Evolutionary conservation across 2,113 vertebrate genomes (phyloP).

Genomic region (Sander lucioperca): DNA sequence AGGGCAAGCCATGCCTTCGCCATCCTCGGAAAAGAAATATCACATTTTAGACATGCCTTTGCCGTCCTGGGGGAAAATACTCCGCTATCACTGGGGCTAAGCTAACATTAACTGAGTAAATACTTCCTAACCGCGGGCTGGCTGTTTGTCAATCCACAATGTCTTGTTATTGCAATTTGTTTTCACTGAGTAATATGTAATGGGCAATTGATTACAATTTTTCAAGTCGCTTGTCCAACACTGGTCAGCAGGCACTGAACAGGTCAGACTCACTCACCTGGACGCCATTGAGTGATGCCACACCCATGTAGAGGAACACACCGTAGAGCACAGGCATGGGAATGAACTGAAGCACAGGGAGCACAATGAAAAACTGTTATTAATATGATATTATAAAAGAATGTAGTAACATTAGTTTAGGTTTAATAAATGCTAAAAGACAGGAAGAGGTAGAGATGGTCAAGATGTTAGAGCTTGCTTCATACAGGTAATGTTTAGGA

Average conservation of each 20-base stretch:
- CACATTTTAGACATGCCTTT: too few species aligned
- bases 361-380: background rate
- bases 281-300: slow-evolving; percentile 85
- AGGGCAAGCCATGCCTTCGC: too few species aligned
- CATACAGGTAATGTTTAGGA: background rate
- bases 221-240: background rate
- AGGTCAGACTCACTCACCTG: slow-evolving; percentile 76
- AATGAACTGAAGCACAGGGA: slow-evolving; percentile 75
- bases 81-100: background rate
- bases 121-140: too few species aligned
- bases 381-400: background rate
- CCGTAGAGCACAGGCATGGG: slow-evolving; percentile 87
- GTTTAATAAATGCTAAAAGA: too few species aligned
- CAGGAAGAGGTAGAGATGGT: background rate
- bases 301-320: slow-evolving; percentile 87
- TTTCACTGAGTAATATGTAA: background rate
- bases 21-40: too few species aligned
- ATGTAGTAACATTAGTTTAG: too few species aligned
- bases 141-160: background rate
- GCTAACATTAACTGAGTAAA: background rate
- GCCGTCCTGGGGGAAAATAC: too few species aligned
- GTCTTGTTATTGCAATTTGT: background rate
- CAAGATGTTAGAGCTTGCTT: too few species aligned
- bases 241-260: background rate
- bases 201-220: background rate